Evolutionary conservation across 1,140 invertebrate genomes (phyloP), one percentile per base, ranked within the genome.

Genomic region (Cheumatopsyche charites): DNA sequence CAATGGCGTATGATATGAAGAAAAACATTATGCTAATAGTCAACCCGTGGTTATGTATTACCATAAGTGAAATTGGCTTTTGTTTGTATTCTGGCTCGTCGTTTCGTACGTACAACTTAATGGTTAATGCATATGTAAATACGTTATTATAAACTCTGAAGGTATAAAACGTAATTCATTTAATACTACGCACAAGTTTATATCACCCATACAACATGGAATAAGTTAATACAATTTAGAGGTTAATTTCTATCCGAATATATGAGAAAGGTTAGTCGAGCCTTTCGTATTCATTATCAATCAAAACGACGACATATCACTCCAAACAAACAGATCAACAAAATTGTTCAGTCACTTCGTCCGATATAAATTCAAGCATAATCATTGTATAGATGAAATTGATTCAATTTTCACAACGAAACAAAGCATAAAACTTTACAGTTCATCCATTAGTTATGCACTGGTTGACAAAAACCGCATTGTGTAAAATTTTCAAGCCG

Each of bases 401-500:
- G 9, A 9, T 9, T 3, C 29, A 36, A 36, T 36, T 36, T 36
- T 36, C 29, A 36, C 29, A 36, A 36, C 3, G 3, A 36, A 3
- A 36, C 3, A 36, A 36, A 36, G 9, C 29, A 36, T 3, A 36
- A 36, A 36, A 36, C 29, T 36, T 36, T 36, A 36, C 29, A 36
- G 29, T 36, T 36, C 29, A 36, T 17, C 23, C 55, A 58, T 58
- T 25, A 58, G 55, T 58, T 23, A 58, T 58, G 55, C 55, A 58
- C 55, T 58, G 55, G 19, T 58, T 58, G 21, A 52, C 13, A 19
- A 58, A 52, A 58, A 58, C 55, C 55, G 19, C 47, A 52, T 1
- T 15, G 55, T 4, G 25, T 58, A 58, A 58, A 58, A 58, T 58
- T 11, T 2, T 25, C 21, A 23, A 36, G 29, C 29, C 29, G 29